A percentile compares a stretch with the other conserved stretches of the same genome.
Evolutionary conservation across 2,797 vertebrate species (phyloP).

Genomic region (Poliocrania exsul): DNA sequence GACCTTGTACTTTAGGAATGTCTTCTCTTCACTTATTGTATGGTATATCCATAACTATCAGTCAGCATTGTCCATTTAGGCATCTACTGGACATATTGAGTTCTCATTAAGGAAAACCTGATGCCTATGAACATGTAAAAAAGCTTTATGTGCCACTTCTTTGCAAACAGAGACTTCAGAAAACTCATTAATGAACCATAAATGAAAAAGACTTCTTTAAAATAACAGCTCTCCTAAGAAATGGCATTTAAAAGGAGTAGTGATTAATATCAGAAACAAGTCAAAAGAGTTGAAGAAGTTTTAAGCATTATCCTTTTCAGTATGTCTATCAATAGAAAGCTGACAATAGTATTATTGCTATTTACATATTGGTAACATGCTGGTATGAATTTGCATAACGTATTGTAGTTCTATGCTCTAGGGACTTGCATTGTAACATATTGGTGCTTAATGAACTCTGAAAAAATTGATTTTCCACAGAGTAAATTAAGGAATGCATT

Average conservation of each 20-base stretch:
- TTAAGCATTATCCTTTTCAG: slow-evolving; percentile 70
- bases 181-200: not conserved
- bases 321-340: slow-evolving; percentile 87
- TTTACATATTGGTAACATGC: slow-evolving; percentile 96
- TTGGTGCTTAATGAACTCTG: slow-evolving; percentile 99
- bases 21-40: not conserved
- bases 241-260: not conserved
- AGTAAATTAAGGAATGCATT: slow-evolving; percentile 99
- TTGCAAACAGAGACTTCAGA: slow-evolving; percentile 37
- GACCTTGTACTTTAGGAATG: not conserved
- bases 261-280: slow-evolving; percentile 22
- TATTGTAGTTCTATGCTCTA: slow-evolving; percentile 92
- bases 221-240: slow-evolving; percentile 17
- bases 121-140: not conserved
- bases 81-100: not conserved
- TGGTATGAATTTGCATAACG: slow-evolving; percentile 97
- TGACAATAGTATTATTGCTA: slow-evolving; percentile 91
- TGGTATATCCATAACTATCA: not conserved
- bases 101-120: not conserved
- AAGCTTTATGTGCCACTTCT: not conserved
- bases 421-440: slow-evolving; percentile 99
- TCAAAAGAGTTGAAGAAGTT: slow-evolving; percentile 61
- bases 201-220: not conserved
- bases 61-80: not conserved
- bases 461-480: slow-evolving; percentile 99